Evolutionary conservation across 2,888 invertebrate species (phyloP).

Genomic region (Pasiphila rectangulata): DNA sequence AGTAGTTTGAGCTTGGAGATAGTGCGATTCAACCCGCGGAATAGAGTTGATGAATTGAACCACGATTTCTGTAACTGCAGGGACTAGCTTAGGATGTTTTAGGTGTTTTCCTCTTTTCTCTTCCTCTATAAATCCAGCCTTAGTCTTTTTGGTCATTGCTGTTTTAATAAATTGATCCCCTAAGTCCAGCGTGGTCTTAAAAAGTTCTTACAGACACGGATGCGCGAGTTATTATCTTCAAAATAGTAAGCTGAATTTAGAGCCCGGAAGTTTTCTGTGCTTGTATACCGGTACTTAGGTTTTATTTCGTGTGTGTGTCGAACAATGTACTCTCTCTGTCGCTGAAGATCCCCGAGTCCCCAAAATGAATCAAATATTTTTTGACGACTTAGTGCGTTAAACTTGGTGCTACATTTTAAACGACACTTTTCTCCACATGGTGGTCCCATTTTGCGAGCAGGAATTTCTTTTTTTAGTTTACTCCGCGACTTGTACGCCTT

Average conservation of each 20-base stretch:
- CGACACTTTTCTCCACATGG: slow-evolving; percentile 25
- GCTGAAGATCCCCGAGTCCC: slow-evolving; percentile 8
- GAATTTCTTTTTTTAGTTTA: slow-evolving; percentile 10
- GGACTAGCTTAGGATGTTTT: slow-evolving; percentile 8
- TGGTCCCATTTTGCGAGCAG: slow-evolving; percentile 11
- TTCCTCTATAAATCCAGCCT: slow-evolving; percentile 8
- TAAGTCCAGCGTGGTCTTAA: slow-evolving; percentile 22
- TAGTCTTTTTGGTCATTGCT: slow-evolving; percentile 12
- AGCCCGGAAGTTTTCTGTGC: slow-evolving; percentile 13
- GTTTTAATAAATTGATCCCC: slow-evolving; percentile 18
- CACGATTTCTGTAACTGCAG: slow-evolving; percentile 9
- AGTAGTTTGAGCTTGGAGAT: too few relatives aligned
- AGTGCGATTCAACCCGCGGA: slow-evolving; percentile 5
- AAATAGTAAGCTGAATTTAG: slow-evolving; percentile 23
- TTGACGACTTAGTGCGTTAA: slow-evolving; percentile 17
- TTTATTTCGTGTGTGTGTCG: too few relatives aligned
- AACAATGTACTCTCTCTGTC: slow-evolving; percentile 10
- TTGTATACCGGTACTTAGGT: slow-evolving; percentile 7
- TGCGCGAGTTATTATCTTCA: slow-evolving; percentile 1
- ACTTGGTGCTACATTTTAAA: slow-evolving; percentile 19
- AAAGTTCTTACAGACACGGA: slow-evolving; percentile 21
- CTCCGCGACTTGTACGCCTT: slow-evolving; percentile 15
- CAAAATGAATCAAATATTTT: slow-evolving; percentile 18
- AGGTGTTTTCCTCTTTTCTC: slow-evolving; percentile 15
- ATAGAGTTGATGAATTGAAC: slow-evolving; percentile 4